Conservation (phyloP, 2,888 invertebrate species). For the Pyralis farinalis region DNA sequence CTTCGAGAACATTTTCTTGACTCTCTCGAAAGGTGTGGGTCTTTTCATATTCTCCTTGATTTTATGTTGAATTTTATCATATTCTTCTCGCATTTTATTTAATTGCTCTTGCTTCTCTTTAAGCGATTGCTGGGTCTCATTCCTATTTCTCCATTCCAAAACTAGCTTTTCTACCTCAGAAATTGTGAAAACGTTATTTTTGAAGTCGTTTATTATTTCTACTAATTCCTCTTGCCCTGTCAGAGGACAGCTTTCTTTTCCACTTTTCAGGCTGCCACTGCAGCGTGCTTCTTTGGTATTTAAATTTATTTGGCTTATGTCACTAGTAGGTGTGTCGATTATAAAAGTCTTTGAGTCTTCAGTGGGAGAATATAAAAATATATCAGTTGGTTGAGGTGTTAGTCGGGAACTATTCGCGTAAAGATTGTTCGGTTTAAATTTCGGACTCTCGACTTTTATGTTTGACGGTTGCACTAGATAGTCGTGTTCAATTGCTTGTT, state of each 20-base stretch:
- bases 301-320: conserved; percentile 72
- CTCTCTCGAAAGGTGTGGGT: conserved; percentile 89
- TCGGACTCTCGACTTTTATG: conserved; percentile 78
- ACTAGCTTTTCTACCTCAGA: conserved; percentile 92
- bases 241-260: conserved; percentile 59
- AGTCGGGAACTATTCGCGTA: conserved; percentile 71
- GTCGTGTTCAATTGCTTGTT: conserved; percentile 78
- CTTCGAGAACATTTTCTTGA: conserved; percentile 87
- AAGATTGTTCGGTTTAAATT: conserved; percentile 69
- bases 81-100: conserved; percentile 89
- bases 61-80: conserved; percentile 90
- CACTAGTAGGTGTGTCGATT: conserved; percentile 74
- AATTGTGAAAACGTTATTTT: conserved; percentile 93
- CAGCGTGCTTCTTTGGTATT: conserved; percentile 62
- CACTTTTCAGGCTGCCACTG: conserved; percentile 65
- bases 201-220: conserved; percentile 93
- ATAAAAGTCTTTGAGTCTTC: conserved; percentile 70
- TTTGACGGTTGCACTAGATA: conserved; percentile 83
- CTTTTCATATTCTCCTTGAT: conserved; percentile 88
- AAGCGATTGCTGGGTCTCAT: conserved; percentile 92
- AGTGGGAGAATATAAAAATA: conserved; percentile 73
- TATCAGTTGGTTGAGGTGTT: conserved; percentile 63
- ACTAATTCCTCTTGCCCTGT: conserved; percentile 88
- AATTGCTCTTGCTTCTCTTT: conserved; percentile 92
- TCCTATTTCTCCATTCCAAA: conserved; percentile 92